Evolutionary conservation across 2,797 vertebrate species (phyloP).

Genomic region (Molossus alvarezi): DNA sequence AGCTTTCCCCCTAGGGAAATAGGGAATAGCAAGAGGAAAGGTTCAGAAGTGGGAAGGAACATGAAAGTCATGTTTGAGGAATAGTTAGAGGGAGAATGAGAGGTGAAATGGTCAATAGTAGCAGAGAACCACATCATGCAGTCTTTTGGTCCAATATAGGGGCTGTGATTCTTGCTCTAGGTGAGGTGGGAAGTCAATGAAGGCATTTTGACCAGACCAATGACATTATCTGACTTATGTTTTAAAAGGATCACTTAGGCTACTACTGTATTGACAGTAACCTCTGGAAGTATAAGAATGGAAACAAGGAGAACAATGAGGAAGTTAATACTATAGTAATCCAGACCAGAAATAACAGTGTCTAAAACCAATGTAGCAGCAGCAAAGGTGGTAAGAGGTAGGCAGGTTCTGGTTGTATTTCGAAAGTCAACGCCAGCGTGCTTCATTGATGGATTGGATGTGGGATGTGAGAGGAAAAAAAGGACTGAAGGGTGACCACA

Average conservation of each 20-base stretch:
- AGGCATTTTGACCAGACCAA: conserved; percentile 38
- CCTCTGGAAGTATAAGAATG: not conserved
- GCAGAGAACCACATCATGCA: not conserved
- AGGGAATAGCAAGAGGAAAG: not conserved
- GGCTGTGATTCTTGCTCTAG: conserved; percentile 11
- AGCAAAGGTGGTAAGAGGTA: not conserved
- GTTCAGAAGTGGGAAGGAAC: not conserved
- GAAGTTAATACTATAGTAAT: not conserved
- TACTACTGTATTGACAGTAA: not conserved
- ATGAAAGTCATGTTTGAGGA: not conserved
- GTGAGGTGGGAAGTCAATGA: not conserved
- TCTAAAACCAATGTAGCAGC: not conserved
- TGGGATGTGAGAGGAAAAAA: not conserved
- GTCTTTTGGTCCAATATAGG: not conserved
- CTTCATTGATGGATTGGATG: not conserved
- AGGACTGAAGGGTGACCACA: not conserved
- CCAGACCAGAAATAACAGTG: not conserved
- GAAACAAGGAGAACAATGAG: not conserved
- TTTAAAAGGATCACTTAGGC: not conserved
- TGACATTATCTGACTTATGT: not conserved
- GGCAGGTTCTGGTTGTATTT: conserved; percentile 16
- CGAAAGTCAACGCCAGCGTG: not conserved
- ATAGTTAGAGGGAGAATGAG: not conserved
- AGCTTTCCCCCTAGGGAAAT: not conserved
- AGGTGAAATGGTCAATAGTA: not conserved